Conservation (phyloP, 2,797 vertebrate species). For the Silurus aristotelis region DNA sequence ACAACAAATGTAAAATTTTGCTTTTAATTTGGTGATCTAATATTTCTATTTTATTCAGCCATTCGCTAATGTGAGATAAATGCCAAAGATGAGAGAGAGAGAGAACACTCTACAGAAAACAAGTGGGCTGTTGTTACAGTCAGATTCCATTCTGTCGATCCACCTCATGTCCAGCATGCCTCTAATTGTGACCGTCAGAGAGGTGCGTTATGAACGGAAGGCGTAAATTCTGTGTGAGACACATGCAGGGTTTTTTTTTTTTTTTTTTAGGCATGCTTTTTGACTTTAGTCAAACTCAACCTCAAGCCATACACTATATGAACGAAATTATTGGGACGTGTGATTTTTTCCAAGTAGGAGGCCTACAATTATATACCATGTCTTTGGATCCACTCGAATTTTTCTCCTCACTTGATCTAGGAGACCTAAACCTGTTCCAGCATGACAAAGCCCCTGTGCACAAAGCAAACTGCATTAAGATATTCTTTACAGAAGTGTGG, state of each 20-base stretch:
- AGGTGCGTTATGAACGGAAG: neutral
- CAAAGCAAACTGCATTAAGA: too few relatives aligned
- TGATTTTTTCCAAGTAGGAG: too few relatives aligned
- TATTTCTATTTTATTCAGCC: neutral
- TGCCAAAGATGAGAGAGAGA: neutral
- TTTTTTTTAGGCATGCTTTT: neutral
- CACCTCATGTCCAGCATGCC: neutral
- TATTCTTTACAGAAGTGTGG: too few relatives aligned
- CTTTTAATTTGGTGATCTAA: too few relatives aligned
- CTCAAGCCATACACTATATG: too few relatives aligned
- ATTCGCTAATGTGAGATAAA: neutral
- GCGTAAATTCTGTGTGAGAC: neutral
- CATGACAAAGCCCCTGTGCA: too few relatives aligned
- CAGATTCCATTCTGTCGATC: neutral
- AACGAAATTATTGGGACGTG: too few relatives aligned
- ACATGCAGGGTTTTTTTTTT: neutral
- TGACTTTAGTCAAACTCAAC: too few relatives aligned
- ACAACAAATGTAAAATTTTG: neutral
- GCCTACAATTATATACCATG: too few relatives aligned
- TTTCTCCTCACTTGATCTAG: too few relatives aligned
- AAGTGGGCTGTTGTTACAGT: neutral
- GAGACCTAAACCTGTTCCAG: too few relatives aligned
- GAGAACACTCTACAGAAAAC: neutral
- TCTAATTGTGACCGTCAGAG: neutral
- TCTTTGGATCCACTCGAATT: too few relatives aligned